Evolutionary conservation across 2,888 invertebrate genomes (phyloP).

Genomic region (Nomada lathburiana): DNA sequence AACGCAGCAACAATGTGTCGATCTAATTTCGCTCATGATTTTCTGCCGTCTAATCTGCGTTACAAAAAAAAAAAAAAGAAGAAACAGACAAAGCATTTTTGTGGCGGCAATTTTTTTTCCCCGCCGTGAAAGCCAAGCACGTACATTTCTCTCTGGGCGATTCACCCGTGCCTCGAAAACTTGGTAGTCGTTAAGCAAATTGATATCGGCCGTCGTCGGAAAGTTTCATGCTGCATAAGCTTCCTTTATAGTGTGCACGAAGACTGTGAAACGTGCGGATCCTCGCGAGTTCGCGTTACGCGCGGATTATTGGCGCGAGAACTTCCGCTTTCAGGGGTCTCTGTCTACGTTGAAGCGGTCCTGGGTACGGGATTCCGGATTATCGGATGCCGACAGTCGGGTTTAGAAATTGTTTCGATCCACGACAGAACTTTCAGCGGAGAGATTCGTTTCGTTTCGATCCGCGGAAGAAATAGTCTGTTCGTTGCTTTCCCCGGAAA

Average conservation of each 20-base stretch:
- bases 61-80: no score
- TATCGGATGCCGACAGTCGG: slow-evolving; percentile 21
- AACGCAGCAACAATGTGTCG: no score
- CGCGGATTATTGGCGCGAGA: slow-evolving; percentile 39
- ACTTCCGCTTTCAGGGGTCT: slow-evolving; percentile 16
- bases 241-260: slow-evolving; percentile 28
- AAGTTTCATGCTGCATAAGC: slow-evolving; percentile 58
- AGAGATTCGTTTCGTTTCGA: slow-evolving; percentile 1
- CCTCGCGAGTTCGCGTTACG: slow-evolving; percentile 21
- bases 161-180: slow-evolving; percentile 48
- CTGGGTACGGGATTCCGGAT: slow-evolving; percentile 7
- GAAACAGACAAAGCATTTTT: background rate
- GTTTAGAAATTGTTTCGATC: slow-evolving; percentile 28
- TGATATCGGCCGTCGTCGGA: slow-evolving; percentile 72
- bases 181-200: slow-evolving; percentile 74
- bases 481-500: background rate
- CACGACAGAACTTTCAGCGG: background rate
- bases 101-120: background rate
- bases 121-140: background rate
- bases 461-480: background rate
- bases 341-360: background rate
- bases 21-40: no score
- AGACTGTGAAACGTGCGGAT: slow-evolving; percentile 20
- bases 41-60: no score
- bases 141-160: background rate